phyloP scores from a whole-genome alignment of 2,888 invertebrate species.

The Athalia rosae region DNA sequence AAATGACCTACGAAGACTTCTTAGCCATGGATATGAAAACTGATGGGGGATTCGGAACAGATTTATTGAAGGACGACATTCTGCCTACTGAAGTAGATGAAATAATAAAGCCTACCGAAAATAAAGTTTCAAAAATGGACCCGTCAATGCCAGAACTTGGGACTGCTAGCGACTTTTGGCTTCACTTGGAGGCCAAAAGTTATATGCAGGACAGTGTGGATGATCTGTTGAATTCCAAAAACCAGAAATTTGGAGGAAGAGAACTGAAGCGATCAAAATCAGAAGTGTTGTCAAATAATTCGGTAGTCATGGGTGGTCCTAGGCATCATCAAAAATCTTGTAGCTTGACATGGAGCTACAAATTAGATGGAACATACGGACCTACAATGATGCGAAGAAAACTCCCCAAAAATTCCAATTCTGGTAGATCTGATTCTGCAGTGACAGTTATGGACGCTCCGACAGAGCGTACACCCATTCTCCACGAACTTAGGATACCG shows the following conservation, averaged over 20 bases:
- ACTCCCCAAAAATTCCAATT: conserved; percentile 71
- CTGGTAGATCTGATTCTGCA: conserved; percentile 63
- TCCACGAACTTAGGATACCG: conserved; percentile 72
- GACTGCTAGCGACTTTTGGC: conserved; percentile 67
- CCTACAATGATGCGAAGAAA: conserved; percentile 83
- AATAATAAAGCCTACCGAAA: conserved; percentile 61
- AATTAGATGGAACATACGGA: conserved; percentile 79
- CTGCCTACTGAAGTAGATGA: conserved; percentile 65
- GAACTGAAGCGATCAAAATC: conserved; percentile 81
- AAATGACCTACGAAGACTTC: conserved; percentile 83
- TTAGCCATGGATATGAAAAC: conserved; percentile 79
- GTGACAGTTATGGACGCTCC: conserved; percentile 63
- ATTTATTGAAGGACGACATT: conserved; percentile 70
- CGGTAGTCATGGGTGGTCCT: conserved; percentile 74
- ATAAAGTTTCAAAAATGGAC: conserved; percentile 60
- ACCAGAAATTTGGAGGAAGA: conserved; percentile 71
- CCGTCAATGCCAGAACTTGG: conserved; percentile 65
- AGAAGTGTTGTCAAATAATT: conserved; percentile 76
- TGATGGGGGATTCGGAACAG: conserved; percentile 75
- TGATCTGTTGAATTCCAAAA: conserved; percentile 76
- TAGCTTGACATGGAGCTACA: conserved; percentile 82
- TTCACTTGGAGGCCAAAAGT: conserved; percentile 74
- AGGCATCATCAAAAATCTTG: conserved; percentile 79
- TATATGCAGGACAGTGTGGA: conserved; percentile 76
- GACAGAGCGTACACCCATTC: conserved; percentile 63